These are phyloP conservation scores for Raphicerus campestris DNA, from an alignment of 2,113 vertebrate genomes.

Conservation along the genomic window DNA sequence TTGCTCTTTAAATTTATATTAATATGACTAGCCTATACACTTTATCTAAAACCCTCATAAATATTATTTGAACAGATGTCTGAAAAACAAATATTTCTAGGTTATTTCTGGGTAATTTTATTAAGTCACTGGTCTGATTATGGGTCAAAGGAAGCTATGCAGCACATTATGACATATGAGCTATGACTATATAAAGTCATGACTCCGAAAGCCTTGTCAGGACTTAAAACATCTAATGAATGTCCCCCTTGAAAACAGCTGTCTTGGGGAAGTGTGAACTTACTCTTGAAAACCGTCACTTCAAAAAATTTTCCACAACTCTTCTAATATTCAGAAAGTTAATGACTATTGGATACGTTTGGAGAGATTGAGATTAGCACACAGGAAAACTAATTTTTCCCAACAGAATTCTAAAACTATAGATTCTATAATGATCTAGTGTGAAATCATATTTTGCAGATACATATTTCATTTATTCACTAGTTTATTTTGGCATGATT, in stretches of 20 bases:
- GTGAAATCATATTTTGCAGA: neutral
- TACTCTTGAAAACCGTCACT: neutral
- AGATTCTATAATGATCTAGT: neutral
- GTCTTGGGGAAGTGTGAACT: neutral
- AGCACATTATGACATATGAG: neutral
- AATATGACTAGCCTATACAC: neutral
- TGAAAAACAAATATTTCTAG: neutral
- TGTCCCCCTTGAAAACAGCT: neutral
- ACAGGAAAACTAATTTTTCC: neutral
- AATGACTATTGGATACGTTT: neutral
- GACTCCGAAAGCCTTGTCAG: neutral
- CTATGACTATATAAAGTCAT: neutral
- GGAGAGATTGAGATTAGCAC: neutral
- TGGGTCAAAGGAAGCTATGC: neutral
- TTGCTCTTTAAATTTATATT: neutral
- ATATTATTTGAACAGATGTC: neutral
- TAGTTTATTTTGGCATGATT: neutral
- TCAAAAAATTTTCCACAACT: neutral
- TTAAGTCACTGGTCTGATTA: neutral
- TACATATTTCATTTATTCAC: neutral
- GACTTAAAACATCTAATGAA: neutral
- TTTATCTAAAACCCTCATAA: neutral
- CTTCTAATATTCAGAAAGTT: neutral
- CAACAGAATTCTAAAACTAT: neutral
- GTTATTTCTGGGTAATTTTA: neutral